phyloP scores from a whole-genome alignment of 2,797 vertebrate species.

The Rhynchotus rufescens region DNA sequence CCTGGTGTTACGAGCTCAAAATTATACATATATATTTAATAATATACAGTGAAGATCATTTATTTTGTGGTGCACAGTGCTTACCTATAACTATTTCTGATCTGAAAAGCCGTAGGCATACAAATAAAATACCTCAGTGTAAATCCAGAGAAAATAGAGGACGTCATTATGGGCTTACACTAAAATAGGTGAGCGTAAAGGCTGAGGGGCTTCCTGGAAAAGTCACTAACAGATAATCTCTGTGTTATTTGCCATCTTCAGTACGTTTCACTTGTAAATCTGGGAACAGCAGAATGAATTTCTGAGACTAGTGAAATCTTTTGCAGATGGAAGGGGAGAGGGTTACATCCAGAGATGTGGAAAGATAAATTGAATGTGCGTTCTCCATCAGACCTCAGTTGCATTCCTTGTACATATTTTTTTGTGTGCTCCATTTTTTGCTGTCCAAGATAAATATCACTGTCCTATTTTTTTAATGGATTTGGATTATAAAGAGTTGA shows the following conservation, averaged over 20 bases:
- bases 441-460: conserved; percentile 71
- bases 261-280: conserved; percentile 22
- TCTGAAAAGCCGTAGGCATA: background rate
- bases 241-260: background rate
- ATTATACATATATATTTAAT: background rate
- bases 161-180: background rate
- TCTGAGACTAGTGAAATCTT: conserved; percentile 46
- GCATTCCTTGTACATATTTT: conserved; percentile 53
- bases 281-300: conserved; percentile 27
- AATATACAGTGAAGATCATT: background rate
- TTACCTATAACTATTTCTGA: background rate
- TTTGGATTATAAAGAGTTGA: conserved; percentile 60
- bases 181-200: background rate
- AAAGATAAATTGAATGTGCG: conserved; percentile 68
- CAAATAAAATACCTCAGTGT: background rate
- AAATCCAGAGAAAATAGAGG: background rate
- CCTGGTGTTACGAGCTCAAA: background rate
- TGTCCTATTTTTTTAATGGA: conserved; percentile 65
- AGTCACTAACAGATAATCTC: background rate
- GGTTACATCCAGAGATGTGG: conserved; percentile 51
- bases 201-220: background rate
- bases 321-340: conserved; percentile 27
- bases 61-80: background rate
- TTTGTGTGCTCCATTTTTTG: conserved; percentile 54
- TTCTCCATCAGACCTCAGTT: conserved; percentile 56